Evolutionary conservation across 2,888 invertebrate species (phyloP).

Genomic region (Lycia hirtaria): DNA sequence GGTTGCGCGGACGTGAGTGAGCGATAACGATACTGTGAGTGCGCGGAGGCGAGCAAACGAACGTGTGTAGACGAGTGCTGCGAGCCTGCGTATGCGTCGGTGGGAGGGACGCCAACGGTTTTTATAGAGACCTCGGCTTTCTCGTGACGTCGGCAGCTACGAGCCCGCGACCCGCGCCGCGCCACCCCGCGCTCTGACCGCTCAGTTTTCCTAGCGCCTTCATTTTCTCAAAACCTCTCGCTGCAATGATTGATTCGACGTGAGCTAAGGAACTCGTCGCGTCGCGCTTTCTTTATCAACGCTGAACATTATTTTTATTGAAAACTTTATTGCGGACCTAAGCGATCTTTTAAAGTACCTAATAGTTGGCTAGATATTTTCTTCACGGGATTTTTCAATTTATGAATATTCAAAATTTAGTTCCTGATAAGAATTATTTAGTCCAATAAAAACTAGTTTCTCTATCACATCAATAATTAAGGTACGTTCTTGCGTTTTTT

Average conservation of each 20-base stretch:
- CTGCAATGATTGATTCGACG: constrained; percentile 60
- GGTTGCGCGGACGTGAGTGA: constrained; percentile 67
- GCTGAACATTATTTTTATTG: not conserved
- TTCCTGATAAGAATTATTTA: too few relatives aligned
- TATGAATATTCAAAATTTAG: too few relatives aligned
- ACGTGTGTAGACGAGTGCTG: constrained; percentile 64
- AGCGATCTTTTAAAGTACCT: too few relatives aligned
- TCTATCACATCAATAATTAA: too few relatives aligned
- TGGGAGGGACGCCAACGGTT: constrained; percentile 73
- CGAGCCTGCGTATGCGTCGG: constrained; percentile 73
- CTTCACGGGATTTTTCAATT: too few relatives aligned
- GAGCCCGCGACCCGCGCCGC: constrained; percentile 53
- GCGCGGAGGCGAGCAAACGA: constrained; percentile 65
- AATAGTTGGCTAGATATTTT: too few relatives aligned
- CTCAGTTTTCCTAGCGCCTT: constrained; percentile 68
- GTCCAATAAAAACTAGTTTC: too few relatives aligned
- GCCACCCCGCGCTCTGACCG: constrained; percentile 39
- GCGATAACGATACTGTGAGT: constrained; percentile 50
- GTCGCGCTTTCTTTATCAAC: constrained; percentile 8
- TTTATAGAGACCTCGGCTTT: constrained; percentile 81
- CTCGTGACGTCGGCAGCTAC: constrained; percentile 68
- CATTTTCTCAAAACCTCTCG: constrained; percentile 59
- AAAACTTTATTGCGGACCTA: not conserved
- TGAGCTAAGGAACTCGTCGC: constrained; percentile 29
- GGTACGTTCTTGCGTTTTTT: too few relatives aligned